A percentile compares a stretch with the other conserved stretches of the same genome.
Evolutionary conservation across 2,797 vertebrate genomes (phyloP).

Genomic region (Heteromormyrus szaboi): DNA sequence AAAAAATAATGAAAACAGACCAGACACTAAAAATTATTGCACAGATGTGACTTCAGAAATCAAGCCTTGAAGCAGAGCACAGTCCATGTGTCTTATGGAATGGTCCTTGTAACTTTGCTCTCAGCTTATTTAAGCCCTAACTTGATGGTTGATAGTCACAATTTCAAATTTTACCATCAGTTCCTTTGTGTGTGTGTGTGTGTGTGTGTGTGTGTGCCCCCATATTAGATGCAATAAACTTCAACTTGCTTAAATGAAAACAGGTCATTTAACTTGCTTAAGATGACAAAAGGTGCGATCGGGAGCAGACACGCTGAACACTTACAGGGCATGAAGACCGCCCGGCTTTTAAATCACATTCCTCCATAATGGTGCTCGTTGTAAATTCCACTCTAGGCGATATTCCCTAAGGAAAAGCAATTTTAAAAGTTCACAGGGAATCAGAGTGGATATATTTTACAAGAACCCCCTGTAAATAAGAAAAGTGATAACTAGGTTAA

Average conservation of each 20-base stretch:
- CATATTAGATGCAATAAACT: not conserved
- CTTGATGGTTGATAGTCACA: not conserved
- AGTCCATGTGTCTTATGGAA: not conserved
- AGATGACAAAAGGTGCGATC: slow-evolving; percentile 36
- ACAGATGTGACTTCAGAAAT: not conserved
- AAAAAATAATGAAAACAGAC: not conserved
- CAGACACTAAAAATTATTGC: not conserved
- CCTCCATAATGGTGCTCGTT: slow-evolving; percentile 79
- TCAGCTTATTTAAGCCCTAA: not conserved
- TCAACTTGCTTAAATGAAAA: not conserved
- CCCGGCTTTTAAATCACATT: slow-evolving; percentile 59
- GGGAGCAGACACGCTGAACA: slow-evolving; percentile 21
- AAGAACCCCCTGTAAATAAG: slow-evolving; percentile 44
- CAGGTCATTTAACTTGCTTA: not conserved
- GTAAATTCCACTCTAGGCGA: slow-evolving; percentile 87
- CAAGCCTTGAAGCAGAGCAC: not conserved
- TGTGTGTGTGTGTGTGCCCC: too few species aligned
- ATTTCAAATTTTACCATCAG: not conserved
- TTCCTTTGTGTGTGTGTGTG: not conserved
- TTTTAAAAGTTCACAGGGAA: slow-evolving; percentile 62
- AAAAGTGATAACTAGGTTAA: slow-evolving; percentile 49
- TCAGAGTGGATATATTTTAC: slow-evolving; percentile 61
- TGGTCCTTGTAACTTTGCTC: not conserved
- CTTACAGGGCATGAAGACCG: slow-evolving; percentile 38
- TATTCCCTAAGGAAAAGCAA: slow-evolving; percentile 71